A percentile compares a stretch with the other conserved stretches of the same genome.
These are phyloP conservation scores for Tretioscincus oriximinensis DNA, from an alignment of 2,113 vertebrate species.

Conservation along the genomic window DNA sequence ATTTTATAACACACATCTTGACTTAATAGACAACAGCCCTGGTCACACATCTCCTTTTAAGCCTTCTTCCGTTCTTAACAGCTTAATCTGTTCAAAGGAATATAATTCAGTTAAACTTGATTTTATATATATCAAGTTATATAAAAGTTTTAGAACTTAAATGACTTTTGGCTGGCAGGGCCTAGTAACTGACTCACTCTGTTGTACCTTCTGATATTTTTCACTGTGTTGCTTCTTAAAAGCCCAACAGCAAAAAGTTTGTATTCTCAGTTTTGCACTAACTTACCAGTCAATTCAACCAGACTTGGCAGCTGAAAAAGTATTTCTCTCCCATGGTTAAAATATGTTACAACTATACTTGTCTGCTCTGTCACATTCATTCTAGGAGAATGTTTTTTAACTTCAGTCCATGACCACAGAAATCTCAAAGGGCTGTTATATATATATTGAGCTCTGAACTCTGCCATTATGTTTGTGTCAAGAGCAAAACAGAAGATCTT, in stretches of 20 bases:
- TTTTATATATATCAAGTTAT: too few species aligned
- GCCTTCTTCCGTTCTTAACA: too few species aligned
- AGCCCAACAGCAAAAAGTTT: neutral
- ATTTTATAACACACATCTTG: too few species aligned
- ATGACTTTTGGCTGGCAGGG: too few species aligned
- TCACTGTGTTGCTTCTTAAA: neutral
- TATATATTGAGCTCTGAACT: neutral
- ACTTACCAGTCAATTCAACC: neutral
- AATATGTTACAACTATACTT: neutral
- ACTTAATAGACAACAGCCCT: too few species aligned
- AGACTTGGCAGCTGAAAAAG: neutral
- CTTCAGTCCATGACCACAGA: neutral
- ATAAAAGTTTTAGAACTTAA: neutral
- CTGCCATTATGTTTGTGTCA: neutral
- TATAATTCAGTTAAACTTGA: neutral
- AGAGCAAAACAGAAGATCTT: neutral
- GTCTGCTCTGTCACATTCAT: slow-evolving; percentile 1
- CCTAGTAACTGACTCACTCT: too few species aligned
- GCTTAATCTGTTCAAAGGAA: neutral
- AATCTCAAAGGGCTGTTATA: neutral
- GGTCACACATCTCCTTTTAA: too few species aligned
- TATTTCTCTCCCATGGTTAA: neutral
- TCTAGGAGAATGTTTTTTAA: neutral
- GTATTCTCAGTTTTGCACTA: slow-evolving; percentile 1
- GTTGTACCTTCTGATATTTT: neutral